Evolutionary conservation across 2,888 invertebrate genomes (phyloP).

Genomic region (Andrena marginata): DNA sequence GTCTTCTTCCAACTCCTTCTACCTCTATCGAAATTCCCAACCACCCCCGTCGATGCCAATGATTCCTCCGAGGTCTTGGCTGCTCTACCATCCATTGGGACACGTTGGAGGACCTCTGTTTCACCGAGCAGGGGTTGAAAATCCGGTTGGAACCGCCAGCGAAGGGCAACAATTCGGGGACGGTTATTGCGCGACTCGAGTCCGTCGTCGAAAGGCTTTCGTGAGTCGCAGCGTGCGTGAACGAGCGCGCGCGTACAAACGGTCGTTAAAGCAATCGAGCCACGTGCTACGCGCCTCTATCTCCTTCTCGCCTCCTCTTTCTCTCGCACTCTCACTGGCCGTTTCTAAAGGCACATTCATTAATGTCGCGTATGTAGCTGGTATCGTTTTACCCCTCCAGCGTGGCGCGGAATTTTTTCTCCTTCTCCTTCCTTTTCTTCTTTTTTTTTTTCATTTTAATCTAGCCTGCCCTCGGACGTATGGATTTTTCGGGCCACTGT

Average conservation of each 20-base stretch:
- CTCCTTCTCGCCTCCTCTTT: constrained; percentile 46
- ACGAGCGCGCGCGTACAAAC: constrained; percentile 54
- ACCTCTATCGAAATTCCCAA: too few species aligned
- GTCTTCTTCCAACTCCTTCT: too few species aligned
- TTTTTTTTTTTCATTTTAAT: constrained; percentile 61
- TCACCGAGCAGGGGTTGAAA: neutral
- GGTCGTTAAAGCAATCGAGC: constrained; percentile 62
- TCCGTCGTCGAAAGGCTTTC: constrained; percentile 44
- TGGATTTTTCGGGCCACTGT: constrained; percentile 71
- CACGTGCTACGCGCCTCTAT: constrained; percentile 59
- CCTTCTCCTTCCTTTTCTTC: constrained; percentile 1
- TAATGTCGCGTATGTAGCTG: constrained; percentile 75
- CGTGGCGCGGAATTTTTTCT: constrained; percentile 46
- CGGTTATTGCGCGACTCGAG: constrained; percentile 50
- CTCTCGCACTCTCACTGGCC: constrained; percentile 29
- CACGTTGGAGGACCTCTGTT: neutral
- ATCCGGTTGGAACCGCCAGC: neutral
- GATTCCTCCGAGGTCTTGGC: too few species aligned
- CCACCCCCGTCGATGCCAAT: too few species aligned
- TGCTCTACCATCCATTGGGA: too few species aligned
- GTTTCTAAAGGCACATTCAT: constrained; percentile 69
- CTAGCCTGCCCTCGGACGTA: constrained; percentile 62
- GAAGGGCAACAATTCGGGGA: constrained; percentile 25
- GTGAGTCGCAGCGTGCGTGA: constrained; percentile 30
- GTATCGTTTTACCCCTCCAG: constrained; percentile 76